Evolutionary conservation across 2,113 vertebrate species (phyloP).

Genomic region (human (Homo sapiens)): GRCh38 chr22:29704501-29705000

Average conservation of each 20-base stretch:
- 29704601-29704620: neutral
- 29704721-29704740: neutral
- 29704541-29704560: too few species aligned
- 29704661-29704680: neutral
- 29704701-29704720: neutral
- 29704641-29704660: neutral
- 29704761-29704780: neutral
- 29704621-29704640: accelerated
- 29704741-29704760: neutral
- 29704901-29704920: neutral
- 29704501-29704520: neutral
- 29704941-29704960: neutral
- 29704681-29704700: neutral
- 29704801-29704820: neutral
- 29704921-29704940: neutral
- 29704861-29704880: neutral
- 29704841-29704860: accelerated
- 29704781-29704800: neutral
- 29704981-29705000: neutral
- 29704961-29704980: neutral
- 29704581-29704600: neutral
- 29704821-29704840: neutral
- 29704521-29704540: neutral
- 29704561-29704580: neutral
- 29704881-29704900: neutral